Evolutionary conservation across 2,888 invertebrate species (phyloP), one percentile per base, ranked within the genome.

Genomic region (Theretra japonica): DNA sequence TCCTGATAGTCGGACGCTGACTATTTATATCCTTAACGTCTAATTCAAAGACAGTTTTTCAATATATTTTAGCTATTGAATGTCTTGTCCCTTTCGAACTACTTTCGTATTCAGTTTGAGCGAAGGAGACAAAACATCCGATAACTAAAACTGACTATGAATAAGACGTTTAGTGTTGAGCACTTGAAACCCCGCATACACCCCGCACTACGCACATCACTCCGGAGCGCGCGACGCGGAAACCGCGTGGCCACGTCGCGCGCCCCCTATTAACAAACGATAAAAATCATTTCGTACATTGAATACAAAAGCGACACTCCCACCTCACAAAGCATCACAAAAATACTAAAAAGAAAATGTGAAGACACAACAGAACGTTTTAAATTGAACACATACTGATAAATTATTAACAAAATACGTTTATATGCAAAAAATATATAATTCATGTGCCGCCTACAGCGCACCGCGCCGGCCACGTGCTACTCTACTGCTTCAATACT

Each of bases 381-480:
- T 89, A 88, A 87, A 88, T 88, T 85, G 86, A 88, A 87, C 90
- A 89, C 84, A 85, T 81, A 82, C 86, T 85, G 87, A 91, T 90
- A 91, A 91, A 91, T 87, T 86, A 87, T 86, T 92, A 92, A 92
- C 90, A 92, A 93, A 93, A 92, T 90, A 91, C 88, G 88, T 91
- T 87, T 83, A 88, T 90, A 90, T 90, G 91, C 88, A 89, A 90
- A 89, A 88, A 85, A 82, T 84, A 87, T 85, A 87, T 85, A 86
- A 82, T 80, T 80, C 85, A 80, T 77, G 79, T 82, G 78, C 80
- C 79, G 82, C 82, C 82, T 74, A 48, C 4, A 48, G 41, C 48
- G 48, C 65, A n/a, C 33, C 8, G 33, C 8, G 41, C 33, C 65
- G 48, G 21, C 21, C 65, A 21, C 48, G 23, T 65, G 23, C 65